phyloP scores from a whole-genome alignment of 35 echinoderm and acorn worm genomes.

The Chiridota heheva region DNA sequence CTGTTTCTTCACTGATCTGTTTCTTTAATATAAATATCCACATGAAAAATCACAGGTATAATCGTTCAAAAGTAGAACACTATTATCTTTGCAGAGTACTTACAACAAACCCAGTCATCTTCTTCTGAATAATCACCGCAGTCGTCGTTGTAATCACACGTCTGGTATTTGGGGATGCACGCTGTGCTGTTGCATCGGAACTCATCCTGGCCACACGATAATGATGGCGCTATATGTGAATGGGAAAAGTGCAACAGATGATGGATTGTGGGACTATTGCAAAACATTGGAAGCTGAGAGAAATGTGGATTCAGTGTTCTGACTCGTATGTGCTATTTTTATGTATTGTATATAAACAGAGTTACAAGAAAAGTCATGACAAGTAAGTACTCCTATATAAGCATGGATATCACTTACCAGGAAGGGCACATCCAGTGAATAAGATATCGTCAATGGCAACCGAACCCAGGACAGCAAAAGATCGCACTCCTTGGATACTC shows the following conservation, averaged over 20 bases:
- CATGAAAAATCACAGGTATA: too few relatives aligned
- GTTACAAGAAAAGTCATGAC: too few relatives aligned
- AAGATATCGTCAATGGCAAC: conserved; percentile 91
- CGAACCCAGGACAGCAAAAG: conserved; percentile 62
- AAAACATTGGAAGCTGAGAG: neutral
- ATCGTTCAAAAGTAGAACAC: too few relatives aligned
- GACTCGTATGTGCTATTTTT: too few relatives aligned
- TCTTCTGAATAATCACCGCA: conserved; percentile 15
- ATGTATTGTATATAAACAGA: too few relatives aligned
- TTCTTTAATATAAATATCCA: too few relatives aligned
- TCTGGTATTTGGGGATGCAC: neutral
- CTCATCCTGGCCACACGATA: neutral
- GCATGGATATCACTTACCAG: conserved; percentile 38
- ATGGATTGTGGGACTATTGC: neutral
- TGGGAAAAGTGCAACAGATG: neutral
- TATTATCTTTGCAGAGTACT: too few relatives aligned
- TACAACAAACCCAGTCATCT: conserved; percentile 2
- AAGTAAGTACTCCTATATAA: too few relatives aligned
- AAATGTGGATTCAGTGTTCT: too few relatives aligned
- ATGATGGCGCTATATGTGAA: neutral
- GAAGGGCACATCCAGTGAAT: conserved; percentile 65
- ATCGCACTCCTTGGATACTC: conserved; percentile 59
- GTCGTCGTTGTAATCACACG: conserved; percentile 8
- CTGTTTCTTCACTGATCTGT: too few relatives aligned
- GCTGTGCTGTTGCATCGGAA: neutral